Evolutionary conservation across 2,888 invertebrate species (phyloP), one percentile per base, ranked within the genome.

Genomic region (Euproctis similis): DNA sequence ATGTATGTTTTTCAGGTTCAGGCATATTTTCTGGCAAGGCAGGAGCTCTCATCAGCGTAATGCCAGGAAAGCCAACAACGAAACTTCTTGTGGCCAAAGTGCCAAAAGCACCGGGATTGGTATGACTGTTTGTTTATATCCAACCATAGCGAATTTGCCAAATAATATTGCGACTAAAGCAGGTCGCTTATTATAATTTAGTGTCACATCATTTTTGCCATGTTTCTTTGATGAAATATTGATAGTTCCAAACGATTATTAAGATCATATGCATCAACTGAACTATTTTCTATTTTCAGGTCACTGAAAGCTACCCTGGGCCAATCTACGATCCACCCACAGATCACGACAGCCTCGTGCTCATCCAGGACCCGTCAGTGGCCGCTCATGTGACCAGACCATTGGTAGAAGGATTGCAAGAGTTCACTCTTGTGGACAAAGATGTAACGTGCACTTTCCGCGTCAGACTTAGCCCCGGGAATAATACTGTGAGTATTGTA

Each of bases 1-100:
- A n/a, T n/a, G n/a, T n/a, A n/a, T n/a, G 9, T 12, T 5, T 64
- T 67, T 5, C 47, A 85, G 95, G 94, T 2, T 89, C 90, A 6
- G 94, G 94, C n/a, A 90, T 94, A 30, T 94, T 87, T 59, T 85
- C 87, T 1, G 90, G 90, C 0, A 63, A 60, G 36, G 70, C 74
- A 1, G 87, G 87, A 1, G 72, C 81, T 1, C 41, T 86, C 8
- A 41, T 69, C 12, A 77, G 77, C 41, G 59, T 72, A 1, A 86
- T 86, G 81, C 73, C 85, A 1, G 85, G 84, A 2, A 36, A 59
- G 7, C 59, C 71, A 0, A 66, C 68, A 1, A 82, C 81, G 12
- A 60, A 66, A 1, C 42, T 87, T 1, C 60, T 86, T 2, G 73
- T 86, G 2, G 59, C 78, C 0, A 71, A 59, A 42, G 76, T 87